Conservation (phyloP, 2,797 vertebrate species). For the Characodon lateralis region DNA sequence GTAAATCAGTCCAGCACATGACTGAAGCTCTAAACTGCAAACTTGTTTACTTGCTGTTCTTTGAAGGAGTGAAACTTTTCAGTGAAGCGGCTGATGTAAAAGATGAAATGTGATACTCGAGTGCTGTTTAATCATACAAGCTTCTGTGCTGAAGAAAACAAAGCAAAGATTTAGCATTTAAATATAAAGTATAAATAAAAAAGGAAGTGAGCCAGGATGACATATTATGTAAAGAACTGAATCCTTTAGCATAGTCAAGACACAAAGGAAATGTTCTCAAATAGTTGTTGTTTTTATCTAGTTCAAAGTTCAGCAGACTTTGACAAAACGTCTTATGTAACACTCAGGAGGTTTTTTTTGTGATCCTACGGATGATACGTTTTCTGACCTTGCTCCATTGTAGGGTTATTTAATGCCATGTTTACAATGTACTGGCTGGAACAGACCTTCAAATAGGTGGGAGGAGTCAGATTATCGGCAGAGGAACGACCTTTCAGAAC, state of each 20-base stretch:
- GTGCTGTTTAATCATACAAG: constrained; percentile 7
- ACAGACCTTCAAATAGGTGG: neutral
- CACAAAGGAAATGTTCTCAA: neutral
- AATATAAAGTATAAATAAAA: constrained; percentile 20
- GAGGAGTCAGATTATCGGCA: neutral
- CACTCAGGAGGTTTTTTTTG: no score
- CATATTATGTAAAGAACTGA: constrained; percentile 1
- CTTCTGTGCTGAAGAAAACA: constrained; percentile 15
- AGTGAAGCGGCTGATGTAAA: constrained; percentile 60
- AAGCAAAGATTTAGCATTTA: constrained; percentile 8
- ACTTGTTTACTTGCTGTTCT: constrained; percentile 70
- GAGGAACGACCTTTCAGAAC: neutral
- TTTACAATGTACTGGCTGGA: neutral
- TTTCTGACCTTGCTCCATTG: no score
- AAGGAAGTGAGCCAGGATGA: constrained; percentile 6
- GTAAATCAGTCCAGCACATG: constrained; percentile 50
- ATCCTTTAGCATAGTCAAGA: neutral
- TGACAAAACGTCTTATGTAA: no score
- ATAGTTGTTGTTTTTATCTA: neutral
- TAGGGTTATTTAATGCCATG: neutral
- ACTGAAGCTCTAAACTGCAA: constrained; percentile 35
- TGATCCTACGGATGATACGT: no score
- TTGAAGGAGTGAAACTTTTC: constrained; percentile 65
- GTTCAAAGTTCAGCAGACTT: no score
- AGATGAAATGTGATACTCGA: constrained; percentile 54